A percentile compares a stretch with the other conserved stretches of the same genome.
phyloP scores from a whole-genome alignment of 2,888 invertebrate species.

The Oxycera nigricornis region DNA sequence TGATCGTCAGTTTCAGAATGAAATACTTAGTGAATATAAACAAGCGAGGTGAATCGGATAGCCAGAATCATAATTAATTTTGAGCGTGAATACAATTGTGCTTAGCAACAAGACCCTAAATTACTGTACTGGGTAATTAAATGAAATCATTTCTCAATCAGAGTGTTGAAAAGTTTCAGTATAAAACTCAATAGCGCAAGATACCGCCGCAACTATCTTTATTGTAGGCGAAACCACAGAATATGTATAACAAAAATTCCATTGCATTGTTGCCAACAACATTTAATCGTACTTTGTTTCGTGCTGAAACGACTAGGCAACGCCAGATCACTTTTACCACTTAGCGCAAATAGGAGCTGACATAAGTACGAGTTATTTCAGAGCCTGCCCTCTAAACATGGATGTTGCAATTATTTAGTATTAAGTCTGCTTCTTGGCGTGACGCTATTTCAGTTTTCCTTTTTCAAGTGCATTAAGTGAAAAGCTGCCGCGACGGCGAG shows the following conservation, averaged over 20 bases:
- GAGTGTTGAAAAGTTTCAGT: neutral
- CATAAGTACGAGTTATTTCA: conserved; percentile 18
- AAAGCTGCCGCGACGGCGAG: neutral
- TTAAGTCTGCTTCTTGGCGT: conserved; percentile 21
- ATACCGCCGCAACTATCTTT: neutral
- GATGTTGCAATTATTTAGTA: conserved; percentile 21
- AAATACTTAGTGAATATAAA: no score
- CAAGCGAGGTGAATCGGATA: no score
- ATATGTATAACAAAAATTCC: no score
- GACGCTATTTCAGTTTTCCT: neutral
- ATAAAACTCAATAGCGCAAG: neutral
- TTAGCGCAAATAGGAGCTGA: neutral
- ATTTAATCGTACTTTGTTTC: neutral
- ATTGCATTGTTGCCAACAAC: neutral
- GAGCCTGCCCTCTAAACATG: conserved; percentile 10
- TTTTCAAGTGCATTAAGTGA: conserved; percentile 29
- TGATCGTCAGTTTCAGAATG: no score
- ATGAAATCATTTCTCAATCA: no score
- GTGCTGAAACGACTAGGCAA: neutral
- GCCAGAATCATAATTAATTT: no score
- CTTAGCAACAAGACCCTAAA: no score
- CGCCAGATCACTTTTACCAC: neutral
- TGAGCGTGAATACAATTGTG: no score
- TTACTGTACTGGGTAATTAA: no score
- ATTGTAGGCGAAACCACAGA: neutral